These are phyloP conservation scores for Caenorhabditis plicata DNA, from an alignment of 2,888 invertebrate species.

Conservation along the genomic window DNA sequence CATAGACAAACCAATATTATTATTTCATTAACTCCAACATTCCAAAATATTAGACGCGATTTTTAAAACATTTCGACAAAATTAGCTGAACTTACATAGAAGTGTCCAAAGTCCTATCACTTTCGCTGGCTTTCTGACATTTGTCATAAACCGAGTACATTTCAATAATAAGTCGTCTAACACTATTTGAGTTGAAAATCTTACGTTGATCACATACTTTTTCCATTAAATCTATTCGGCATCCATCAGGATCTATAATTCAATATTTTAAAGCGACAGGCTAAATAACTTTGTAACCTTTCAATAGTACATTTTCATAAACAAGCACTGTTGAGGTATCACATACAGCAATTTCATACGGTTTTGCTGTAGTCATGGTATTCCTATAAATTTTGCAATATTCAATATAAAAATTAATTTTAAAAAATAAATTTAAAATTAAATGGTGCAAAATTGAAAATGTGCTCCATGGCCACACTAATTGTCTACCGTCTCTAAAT, in stretches of 20 bases:
- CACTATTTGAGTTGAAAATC: conserved; percentile 8
- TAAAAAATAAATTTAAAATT: not conserved
- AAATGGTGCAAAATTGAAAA: no score
- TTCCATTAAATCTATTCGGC: conserved; percentile 13
- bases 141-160: conserved; percentile 36
- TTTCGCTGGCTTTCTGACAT: conserved; percentile 14
- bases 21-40: no score
- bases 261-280: not conserved
- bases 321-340: conserved; percentile 27
- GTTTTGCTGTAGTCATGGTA: conserved; percentile 8
- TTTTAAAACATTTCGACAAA: no score
- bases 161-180: conserved; percentile 35
- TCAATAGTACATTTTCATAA: not conserved
- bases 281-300: conserved; percentile 1
- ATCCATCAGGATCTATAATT: not conserved
- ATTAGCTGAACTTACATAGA: conserved; percentile 11
- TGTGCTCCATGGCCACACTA: no score
- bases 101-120: conserved; percentile 16
- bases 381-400: conserved; percentile 5
- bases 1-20: no score
- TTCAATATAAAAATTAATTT: not conserved
- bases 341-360: conserved; percentile 18
- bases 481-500: no score
- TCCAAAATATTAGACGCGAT: no score
- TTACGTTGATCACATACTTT: conserved; percentile 18